Conservation (phyloP, 2,113 vertebrate species). For the Cavia porcellus region DNA sequence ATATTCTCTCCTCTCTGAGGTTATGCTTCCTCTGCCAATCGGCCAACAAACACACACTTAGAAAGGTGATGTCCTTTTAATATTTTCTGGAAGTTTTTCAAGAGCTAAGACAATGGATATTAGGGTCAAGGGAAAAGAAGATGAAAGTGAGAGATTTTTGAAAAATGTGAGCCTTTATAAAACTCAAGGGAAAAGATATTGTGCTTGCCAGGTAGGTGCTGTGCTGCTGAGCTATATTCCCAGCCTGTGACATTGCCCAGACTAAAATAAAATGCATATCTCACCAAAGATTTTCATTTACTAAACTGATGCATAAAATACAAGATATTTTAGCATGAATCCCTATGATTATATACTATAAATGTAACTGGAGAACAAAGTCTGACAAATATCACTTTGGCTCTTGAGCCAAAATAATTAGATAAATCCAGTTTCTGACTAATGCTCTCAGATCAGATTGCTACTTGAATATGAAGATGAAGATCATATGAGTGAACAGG, state of each 20-base stretch:
- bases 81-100: background rate
- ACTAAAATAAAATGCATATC: background rate
- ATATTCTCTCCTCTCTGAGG: background rate
- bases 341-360: background rate
- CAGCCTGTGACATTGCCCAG: background rate
- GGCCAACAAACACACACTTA: background rate
- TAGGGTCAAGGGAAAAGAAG: background rate
- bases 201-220: too few species aligned
- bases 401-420: background rate
- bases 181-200: background rate
- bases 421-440: background rate
- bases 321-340: background rate
- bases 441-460: background rate
- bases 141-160: background rate
- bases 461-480: background rate
- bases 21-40: background rate
- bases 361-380: background rate
- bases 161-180: background rate
- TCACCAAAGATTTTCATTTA: background rate
- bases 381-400: constrained; percentile 11
- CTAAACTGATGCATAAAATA: background rate
- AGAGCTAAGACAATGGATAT: background rate
- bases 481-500: background rate
- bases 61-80: background rate
- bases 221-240: too few species aligned